A percentile compares a stretch with the other conserved stretches of the same genome.
These are phyloP conservation scores for Gisinianus flammeolus DNA, from an alignment of 2,888 invertebrate genomes.

Conservation along the genomic window DNA sequence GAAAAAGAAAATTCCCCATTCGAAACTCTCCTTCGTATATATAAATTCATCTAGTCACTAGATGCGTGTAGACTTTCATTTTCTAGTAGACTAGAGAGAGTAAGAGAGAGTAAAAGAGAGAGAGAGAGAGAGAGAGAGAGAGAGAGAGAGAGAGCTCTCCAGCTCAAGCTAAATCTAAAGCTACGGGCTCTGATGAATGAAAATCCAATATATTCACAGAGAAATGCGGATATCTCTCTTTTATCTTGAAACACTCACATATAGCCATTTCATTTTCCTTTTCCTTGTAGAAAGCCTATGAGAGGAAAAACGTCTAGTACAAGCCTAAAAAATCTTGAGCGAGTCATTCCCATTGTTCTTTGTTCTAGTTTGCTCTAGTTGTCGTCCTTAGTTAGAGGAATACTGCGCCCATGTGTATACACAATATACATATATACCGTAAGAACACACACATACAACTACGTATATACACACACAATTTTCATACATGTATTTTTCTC, in stretches of 20 bases:
- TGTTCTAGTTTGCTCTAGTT: neutral
- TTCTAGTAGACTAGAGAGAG: constrained; percentile 44
- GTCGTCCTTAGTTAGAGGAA: too few relatives aligned
- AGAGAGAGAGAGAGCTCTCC: too few relatives aligned
- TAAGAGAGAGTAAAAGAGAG: too few relatives aligned
- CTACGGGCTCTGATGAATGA: constrained; percentile 31
- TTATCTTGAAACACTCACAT: neutral
- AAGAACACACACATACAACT: neutral
- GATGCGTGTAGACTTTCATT: neutral
- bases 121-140: too few relatives aligned
- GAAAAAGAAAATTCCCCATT: neutral
- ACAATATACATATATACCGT: neutral
- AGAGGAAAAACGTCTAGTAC: neutral
- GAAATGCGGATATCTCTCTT: neutral
- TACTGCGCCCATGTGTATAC: neutral
- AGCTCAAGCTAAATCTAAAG: constrained; percentile 24
- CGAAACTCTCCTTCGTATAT: neutral
- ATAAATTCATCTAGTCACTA: neutral
- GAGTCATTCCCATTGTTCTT: neutral
- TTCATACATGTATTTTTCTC: neutral
- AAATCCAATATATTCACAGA: constrained; percentile 14
- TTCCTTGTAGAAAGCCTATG: neutral
- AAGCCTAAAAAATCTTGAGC: neutral
- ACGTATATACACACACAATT: neutral
- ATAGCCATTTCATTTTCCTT: neutral